Percentiles rank a stretch among this genome's conserved stretches.
Evolutionary conservation across 1,140 invertebrate genomes (phyloP).

Genomic region (Drosophila sucinea): DNA sequence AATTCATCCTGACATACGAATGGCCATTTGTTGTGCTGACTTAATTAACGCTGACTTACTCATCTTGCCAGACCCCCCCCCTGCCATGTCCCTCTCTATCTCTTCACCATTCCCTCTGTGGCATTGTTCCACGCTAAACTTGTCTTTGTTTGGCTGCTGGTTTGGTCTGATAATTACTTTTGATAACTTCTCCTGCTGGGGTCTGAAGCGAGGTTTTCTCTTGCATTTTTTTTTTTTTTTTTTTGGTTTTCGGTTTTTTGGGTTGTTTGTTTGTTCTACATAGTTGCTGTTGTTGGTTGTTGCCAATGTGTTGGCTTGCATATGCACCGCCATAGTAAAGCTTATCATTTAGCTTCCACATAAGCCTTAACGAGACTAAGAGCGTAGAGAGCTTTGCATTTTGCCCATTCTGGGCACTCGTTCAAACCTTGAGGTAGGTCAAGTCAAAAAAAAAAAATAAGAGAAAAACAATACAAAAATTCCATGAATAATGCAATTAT

Average conservation of each 20-base stretch:
- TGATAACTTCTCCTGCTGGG: conserved; percentile 41
- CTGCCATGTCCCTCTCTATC: background rate
- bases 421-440: conserved; percentile 51
- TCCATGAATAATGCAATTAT: conserved; percentile 47
- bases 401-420: conserved; percentile 29
- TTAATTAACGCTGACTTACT: conserved; percentile 59
- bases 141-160: conserved; percentile 45
- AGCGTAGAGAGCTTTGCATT: conserved; percentile 5
- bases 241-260: conserved; percentile 24
- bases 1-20: conserved; percentile 36
- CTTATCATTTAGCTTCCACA: conserved; percentile 46
- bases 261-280: conserved; percentile 34
- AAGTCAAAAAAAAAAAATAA: conserved; percentile 34
- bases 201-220: background rate
- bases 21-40: conserved; percentile 51
- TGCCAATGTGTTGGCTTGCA: conserved; percentile 9
- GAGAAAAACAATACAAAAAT: conserved; percentile 10
- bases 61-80: conserved; percentile 38
- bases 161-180: conserved; percentile 54
- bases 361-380: conserved; percentile 38
- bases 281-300: conserved; percentile 30
- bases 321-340: conserved; percentile 50
- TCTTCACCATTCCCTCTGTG: conserved; percentile 23
- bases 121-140: conserved; percentile 40
- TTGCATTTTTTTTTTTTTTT: conserved; percentile 11